Evolutionary conservation across 2,113 vertebrate species (phyloP).

Genomic region (Heliornis fulica): DNA sequence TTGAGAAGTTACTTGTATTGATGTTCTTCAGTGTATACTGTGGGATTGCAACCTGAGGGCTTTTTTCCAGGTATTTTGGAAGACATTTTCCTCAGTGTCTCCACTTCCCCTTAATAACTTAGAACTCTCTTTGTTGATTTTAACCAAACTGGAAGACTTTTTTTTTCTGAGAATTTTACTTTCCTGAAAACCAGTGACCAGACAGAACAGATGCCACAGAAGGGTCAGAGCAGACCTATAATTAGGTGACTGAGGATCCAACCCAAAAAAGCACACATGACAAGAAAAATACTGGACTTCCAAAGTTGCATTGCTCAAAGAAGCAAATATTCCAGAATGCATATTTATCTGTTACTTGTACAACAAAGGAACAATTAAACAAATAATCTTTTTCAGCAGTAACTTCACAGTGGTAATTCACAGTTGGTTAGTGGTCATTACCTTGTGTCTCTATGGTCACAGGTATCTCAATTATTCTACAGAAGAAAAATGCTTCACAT

Average conservation of each 20-base stretch:
- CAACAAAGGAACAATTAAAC: neutral
- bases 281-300: neutral
- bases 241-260: neutral
- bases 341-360: neutral
- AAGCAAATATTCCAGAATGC: neutral
- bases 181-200: neutral
- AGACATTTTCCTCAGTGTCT: neutral
- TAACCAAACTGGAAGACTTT: neutral
- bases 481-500: neutral
- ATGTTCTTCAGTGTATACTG: neutral
- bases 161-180: neutral
- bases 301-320: neutral
- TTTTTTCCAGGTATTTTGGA: neutral
- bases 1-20: neutral
- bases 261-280: rapidly evolving
- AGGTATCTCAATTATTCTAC: neutral
- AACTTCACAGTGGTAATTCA: neutral
- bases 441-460: neutral
- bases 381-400: neutral
- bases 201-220: neutral
- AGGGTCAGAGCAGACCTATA: neutral
- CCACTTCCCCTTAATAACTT: neutral
- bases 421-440: neutral
- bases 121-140: neutral
- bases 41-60: neutral